Percentiles rank a stretch among this genome's conserved stretches.
phyloP scores from a whole-genome alignment of 2,888 invertebrate genomes.

The Cephus spinipes region DNA sequence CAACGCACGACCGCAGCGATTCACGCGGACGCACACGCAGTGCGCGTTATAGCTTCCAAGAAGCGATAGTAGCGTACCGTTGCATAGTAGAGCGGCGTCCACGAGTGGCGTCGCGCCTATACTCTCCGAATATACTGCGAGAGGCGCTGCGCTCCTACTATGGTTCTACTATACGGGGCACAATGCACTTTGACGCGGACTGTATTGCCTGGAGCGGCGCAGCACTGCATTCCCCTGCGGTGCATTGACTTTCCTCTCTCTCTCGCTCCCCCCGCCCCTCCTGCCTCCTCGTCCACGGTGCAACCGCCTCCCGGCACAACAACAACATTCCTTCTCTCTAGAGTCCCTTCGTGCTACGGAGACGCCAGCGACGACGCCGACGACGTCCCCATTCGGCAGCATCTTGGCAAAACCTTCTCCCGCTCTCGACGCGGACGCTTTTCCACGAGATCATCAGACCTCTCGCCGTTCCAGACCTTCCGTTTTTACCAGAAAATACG shows the following conservation, averaged over 20 bases:
- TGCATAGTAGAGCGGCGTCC: conserved; percentile 4
- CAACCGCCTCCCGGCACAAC: conserved; percentile 60
- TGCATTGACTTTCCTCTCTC: conserved; percentile 60
- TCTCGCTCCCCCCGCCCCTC: conserved; percentile 26
- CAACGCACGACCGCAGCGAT: not conserved
- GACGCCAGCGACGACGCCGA: conserved; percentile 26
- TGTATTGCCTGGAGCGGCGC: conserved; percentile 48
- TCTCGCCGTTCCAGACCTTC: too few relatives aligned
- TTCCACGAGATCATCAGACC: too few relatives aligned
- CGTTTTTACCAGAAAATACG: too few relatives aligned
- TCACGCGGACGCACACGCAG: not conserved
- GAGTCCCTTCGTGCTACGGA: conserved; percentile 53
- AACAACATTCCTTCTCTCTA: conserved; percentile 62
- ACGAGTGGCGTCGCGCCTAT: not conserved
- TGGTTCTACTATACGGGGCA: conserved; percentile 43
- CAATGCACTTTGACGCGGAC: conserved; percentile 58
- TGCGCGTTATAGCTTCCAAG: conserved; percentile 44
- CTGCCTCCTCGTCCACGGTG: conserved; percentile 46
- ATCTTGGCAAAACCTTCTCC: too few relatives aligned
- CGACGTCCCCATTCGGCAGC: too few relatives aligned
- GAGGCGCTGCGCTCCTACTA: not conserved
- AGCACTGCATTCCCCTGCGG: conserved; percentile 62
- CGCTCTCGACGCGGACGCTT: too few relatives aligned
- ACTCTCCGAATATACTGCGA: not conserved
- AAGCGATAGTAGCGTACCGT: conserved; percentile 38